Evolutionary conservation across 1,140 invertebrate genomes (phyloP), one percentile per base, ranked within the genome.

Genomic region (Trachymyrmex septentrionalis): DNA sequence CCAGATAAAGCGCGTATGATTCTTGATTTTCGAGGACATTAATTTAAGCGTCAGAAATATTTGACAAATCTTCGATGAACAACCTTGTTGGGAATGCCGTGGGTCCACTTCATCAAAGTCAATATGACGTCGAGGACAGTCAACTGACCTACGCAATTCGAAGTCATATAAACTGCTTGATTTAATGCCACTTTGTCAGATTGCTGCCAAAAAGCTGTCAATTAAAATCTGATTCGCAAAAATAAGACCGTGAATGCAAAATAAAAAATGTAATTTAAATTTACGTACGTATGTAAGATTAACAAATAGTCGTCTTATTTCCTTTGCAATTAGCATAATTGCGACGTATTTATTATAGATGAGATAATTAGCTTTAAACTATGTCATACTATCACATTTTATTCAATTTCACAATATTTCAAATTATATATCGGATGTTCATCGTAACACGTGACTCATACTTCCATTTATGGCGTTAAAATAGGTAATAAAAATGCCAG

Each of bases 21-120:
- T 21, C 53, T 38, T 30, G 38, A 67, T 72, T 89, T 88, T 77
- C 30, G 48, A 55, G 14, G 61, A n/a, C 30, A n/a, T 61, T 21
- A 59, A 66, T 69, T 57, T 73, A 76, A 67, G 59, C 61, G 19
- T 63, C 86, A 34, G 61, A 69, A 76, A 81, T 71, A n/a, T 78
- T 75, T 67, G 30, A 53, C 30, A 48, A 30, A 27, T 71, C 19
- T 76, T 69, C 48, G 76, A 21, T 69, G 76, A 90, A 90, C 73
- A 75, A 80, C 86, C 86, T 91, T 88, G 90, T 67, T 69, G n/a
- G 73, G 84, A 91, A 91, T 91, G 86, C 19, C 14, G 76, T 76
- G 55, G n/a, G 69, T 73, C 66, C 86, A 61, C 82, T 86, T 57
- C 21, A 69, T 66, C 75, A 64, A 85, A 80, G 12, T 69, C 63